Percentiles rank a stretch among this genome's conserved stretches.
These are phyloP conservation scores for Styela plicata DNA, from an alignment of 23 tunicate species.

Conservation along the genomic window DNA sequence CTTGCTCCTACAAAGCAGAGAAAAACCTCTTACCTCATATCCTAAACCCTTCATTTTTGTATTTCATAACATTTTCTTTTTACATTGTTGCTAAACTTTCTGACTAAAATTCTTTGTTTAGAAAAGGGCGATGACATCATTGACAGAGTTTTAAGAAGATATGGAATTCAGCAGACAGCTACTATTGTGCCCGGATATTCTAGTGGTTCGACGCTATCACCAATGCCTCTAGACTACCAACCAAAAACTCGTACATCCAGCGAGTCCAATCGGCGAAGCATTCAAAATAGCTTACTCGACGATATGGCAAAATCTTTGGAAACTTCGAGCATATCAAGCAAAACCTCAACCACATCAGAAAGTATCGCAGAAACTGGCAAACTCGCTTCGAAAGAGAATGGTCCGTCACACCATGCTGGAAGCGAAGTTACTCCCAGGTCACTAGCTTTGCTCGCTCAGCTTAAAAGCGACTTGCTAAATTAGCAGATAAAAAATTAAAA, in stretches of 20 bases:
- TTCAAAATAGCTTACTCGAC: background rate
- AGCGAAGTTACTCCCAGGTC: constrained; percentile 69
- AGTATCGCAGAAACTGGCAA: constrained; percentile 1
- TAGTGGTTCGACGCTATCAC: constrained; percentile 13
- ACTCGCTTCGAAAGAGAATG: background rate
- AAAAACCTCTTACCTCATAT: too few relatives aligned
- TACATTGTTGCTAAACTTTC: too few relatives aligned
- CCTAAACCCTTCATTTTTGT: too few relatives aligned
- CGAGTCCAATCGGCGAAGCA: background rate
- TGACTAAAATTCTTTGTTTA: background rate
- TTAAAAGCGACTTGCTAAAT: constrained; percentile 59
- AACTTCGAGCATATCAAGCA: background rate
- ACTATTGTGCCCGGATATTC: constrained; percentile 16
- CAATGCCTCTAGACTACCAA: constrained; percentile 11
- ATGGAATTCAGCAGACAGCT: constrained; percentile 58
- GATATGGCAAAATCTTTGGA: background rate
- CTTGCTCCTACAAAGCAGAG: too few relatives aligned
- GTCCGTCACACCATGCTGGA: background rate
- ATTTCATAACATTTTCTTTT: too few relatives aligned
- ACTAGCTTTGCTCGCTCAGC: constrained; percentile 61
- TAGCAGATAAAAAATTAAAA: too few relatives aligned
- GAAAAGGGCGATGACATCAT: constrained; percentile 58
- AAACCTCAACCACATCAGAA: background rate
- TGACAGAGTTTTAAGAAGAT: constrained; percentile 71
- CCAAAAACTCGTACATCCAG: background rate